Percentiles rank a stretch among this genome's conserved stretches.
Conservation (phyloP, 2,113 vertebrate species). For the Prionailurus bengalensis region DNA sequence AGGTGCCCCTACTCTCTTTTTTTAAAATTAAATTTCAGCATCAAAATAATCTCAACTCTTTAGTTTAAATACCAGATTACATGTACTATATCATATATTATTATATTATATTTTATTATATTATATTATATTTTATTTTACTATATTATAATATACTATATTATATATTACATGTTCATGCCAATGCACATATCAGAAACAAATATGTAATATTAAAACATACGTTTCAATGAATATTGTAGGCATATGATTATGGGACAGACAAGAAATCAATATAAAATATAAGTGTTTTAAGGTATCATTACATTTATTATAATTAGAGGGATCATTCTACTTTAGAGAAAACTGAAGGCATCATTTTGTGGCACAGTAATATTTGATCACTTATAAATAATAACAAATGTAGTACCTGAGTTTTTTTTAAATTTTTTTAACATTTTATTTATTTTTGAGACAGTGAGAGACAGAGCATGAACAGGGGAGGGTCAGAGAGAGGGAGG, state of each 20-base stretch:
- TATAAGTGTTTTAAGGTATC: not conserved
- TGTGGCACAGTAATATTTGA: not conserved
- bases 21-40: not conserved
- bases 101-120: not conserved
- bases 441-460: no score
- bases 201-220: not conserved
- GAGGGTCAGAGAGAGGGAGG: no score
- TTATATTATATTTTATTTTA: not conserved
- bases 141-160: not conserved
- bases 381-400: constrained; percentile 58
- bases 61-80: not conserved
- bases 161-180: not conserved
- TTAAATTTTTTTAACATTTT: no score
- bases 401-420: not conserved
- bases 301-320: constrained; percentile 66
- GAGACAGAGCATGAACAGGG: no score
- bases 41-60: not conserved
- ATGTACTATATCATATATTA: not conserved
- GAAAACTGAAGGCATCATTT: not conserved
- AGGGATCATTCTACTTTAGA: constrained; percentile 12
- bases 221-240: not conserved
- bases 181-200: not conserved
- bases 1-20: not conserved
- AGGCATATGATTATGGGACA: not conserved
- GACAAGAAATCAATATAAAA: not conserved